phyloP scores from a whole-genome alignment of 2,113 vertebrate genomes.

The Leptocoma aspasia region DNA sequence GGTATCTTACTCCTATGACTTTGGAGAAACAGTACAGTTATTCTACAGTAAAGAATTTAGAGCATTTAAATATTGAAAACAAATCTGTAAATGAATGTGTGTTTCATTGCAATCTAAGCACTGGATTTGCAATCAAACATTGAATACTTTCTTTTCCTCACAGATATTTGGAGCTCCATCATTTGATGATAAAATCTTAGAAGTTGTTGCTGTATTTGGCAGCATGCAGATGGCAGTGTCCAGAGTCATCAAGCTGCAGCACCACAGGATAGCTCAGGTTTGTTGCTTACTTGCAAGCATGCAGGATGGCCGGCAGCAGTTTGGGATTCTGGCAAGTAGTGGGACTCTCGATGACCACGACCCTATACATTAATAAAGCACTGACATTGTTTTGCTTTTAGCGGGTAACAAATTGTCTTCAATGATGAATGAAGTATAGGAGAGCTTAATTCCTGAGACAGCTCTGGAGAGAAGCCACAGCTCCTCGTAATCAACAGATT shows the following conservation, averaged over 20 bases:
- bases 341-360: background rate
- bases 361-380: background rate
- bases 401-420: background rate
- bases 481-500: background rate
- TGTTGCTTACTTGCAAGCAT: background rate
- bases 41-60: background rate
- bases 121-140: background rate
- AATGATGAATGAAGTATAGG: background rate
- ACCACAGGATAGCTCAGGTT: conserved; percentile 97
- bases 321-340: background rate
- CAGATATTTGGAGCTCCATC: conserved; percentile 98
- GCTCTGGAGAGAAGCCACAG: background rate
- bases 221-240: conserved; percentile 99
- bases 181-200: conserved; percentile 96
- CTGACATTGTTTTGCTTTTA: background rate
- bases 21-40: background rate
- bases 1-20: background rate
- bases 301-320: background rate
- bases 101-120: background rate
- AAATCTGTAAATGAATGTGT: background rate
- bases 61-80: background rate
- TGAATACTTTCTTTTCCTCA: background rate
- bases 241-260: conserved; percentile 95
- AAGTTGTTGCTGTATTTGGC: conserved; percentile 96
- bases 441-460: background rate